Evolutionary conservation across 2,888 invertebrate species (phyloP).

Genomic region (Luffia ferchaultella): DNA sequence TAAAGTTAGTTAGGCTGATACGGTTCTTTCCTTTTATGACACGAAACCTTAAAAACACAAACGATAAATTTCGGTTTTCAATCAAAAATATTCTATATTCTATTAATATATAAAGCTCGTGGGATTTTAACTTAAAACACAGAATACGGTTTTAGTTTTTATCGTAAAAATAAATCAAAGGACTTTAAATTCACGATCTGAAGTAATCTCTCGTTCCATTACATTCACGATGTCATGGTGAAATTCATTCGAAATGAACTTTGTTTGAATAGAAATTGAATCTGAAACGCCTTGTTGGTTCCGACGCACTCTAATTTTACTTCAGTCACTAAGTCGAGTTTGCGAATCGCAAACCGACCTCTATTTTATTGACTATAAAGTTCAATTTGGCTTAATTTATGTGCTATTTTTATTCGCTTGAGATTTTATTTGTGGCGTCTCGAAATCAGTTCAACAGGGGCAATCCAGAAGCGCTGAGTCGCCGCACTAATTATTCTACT

Average conservation of each 20-base stretch:
- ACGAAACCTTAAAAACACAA: neutral
- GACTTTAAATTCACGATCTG: slow-evolving; percentile 40
- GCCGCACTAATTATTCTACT: neutral
- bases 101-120: no score
- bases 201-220: slow-evolving; percentile 35
- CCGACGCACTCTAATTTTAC: slow-evolving; percentile 19
- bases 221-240: slow-evolving; percentile 11
- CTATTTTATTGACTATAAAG: slow-evolving; percentile 27
- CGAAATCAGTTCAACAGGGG: neutral
- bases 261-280: neutral
- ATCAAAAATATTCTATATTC: no score
- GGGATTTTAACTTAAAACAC: no score
- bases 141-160: slow-evolving; percentile 30
- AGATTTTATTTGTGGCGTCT: neutral
- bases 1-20: neutral
- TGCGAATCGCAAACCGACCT: slow-evolving; percentile 27
- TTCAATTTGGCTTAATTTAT: slow-evolving; percentile 23
- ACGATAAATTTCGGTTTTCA: slow-evolving; percentile 17
- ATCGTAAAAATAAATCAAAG: slow-evolving; percentile 46
- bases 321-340: slow-evolving; percentile 9
- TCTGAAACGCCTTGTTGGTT: neutral
- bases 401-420: neutral
- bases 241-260: neutral
- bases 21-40: neutral
- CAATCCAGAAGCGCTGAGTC: neutral